Evolutionary conservation across 2,113 vertebrate genomes (phyloP), one percentile per base, ranked within the genome.

Genomic region (Scatophagus argus): DNA sequence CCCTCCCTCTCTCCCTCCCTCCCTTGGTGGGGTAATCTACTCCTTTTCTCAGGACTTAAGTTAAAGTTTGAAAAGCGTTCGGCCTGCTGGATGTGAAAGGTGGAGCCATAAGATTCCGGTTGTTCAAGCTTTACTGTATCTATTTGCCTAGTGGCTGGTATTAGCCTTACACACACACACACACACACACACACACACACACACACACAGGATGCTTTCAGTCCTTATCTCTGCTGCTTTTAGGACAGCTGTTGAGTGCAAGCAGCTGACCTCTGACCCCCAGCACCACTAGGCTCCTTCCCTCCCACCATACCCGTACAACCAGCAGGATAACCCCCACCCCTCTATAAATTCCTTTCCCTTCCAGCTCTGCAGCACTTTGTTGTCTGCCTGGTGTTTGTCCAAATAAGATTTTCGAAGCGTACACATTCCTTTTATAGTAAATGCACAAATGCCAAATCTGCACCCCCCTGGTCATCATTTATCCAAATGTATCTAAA

Each of bases 191-290:
- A 63, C 72, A 29, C 58, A 54, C 91, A 56, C 60, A 93, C 90
- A 94, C 93, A 58, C 47, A 70, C 94, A 90, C 90, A 95, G 96
- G 96, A 97, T 96, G 95, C 96, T 95, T 95, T 94, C 92, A 91
- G 91, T 6, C 66, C 95, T 97, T 96, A 97, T 96, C 95, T 94
- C 39, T 74, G 75, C 94, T 88, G 94, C 92, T 94, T 92, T 94
- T 92, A 93, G 94, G 94, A 95, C 93, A 95, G 94, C 95, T 93
- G 94, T 94, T 96, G 94, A 94, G 93, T 96, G 95, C 95, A 94
- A 94, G 93, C 90, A 70, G 91, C 90, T 94, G 94, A 96, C 95
- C 95, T 95, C 88, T 96, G 95, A 96, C 95, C 94, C 84, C 87
- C 38, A 61, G 67, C 84, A 66, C 85, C 67, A 71, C 89, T 72